Evolutionary conservation across 2,797 vertebrate species (phyloP), one percentile per base, ranked within the genome.

Genomic region (Nyctibius grandis): DNA sequence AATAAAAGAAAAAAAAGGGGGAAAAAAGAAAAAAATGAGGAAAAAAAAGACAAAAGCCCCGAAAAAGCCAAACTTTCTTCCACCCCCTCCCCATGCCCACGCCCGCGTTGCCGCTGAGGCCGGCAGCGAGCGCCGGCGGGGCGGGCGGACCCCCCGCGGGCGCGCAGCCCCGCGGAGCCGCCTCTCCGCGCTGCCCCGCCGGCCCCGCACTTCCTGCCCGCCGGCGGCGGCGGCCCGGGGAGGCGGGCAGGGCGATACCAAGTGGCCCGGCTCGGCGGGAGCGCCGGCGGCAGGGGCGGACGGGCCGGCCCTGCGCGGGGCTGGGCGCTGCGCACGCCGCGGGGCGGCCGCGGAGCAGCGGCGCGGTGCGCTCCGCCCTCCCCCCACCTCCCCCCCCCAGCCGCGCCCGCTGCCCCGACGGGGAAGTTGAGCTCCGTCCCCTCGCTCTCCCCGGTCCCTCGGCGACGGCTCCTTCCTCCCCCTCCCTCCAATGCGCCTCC

Each of bases 401-500:
- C n/a, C n/a, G 61, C 51, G 18, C 64, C 76, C 82, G 77, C 76
- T 50, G 77, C 68, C 78, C 82, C 83, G 91, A 69, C 69, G 86
- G 85, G 81, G 77, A 70, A 80, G 91, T 83, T 74, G 86, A 50
- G 83, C 86, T 59, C 45, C 16, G 60, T 73, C 57, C 57, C 60
- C 50, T 81, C 92, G 83, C 92, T 69, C 65, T 70, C 59, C 73
- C 44, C 56, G 59, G 85, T 89, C 91, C 85, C 94, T 89, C 89
- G 82, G 91, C 82, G 85, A 57, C 94, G 59, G 82, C 91, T 93
- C 72, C 89, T 93, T 95, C 94, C 91, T 91, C 94, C 91, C 80
- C 85, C 93, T 86, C 91, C 82, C 89, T 76, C 75, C 89, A 65
- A 74, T 88, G 85, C 91, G 81, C 91, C 89, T 89, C 90, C 93